Evolutionary conservation across 2,888 invertebrate genomes (phyloP).

Genomic region (Leptinotarsa peninsularis): DNA sequence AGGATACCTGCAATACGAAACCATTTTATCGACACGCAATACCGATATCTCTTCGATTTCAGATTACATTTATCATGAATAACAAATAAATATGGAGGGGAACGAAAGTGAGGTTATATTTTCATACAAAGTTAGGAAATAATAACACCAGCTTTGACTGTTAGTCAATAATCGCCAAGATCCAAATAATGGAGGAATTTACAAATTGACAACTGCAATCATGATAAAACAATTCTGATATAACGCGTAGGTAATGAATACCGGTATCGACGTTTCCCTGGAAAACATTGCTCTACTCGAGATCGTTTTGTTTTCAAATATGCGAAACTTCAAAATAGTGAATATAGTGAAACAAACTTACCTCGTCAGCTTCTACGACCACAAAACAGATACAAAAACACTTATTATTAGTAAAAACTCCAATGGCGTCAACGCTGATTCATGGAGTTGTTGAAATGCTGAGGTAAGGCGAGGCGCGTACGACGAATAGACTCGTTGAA

Average conservation of each 20-base stretch:
- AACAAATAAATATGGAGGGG: not conserved
- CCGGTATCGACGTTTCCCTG: slow-evolving; percentile 28
- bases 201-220: not conserved
- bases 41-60: slow-evolving; percentile 11
- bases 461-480: not conserved
- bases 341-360: slow-evolving; percentile 24
- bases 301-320: slow-evolving; percentile 7
- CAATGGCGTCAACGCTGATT: slow-evolving; percentile 53
- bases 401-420: slow-evolving; percentile 40
- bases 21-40: slow-evolving; percentile 39
- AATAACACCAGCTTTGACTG: too few species aligned
- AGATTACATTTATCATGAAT: not conserved
- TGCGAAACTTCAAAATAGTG: not conserved
- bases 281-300: not conserved
- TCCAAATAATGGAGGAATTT: not conserved
- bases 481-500: too few species aligned
- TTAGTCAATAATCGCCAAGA: too few species aligned
- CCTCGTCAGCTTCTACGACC: slow-evolving; percentile 24
- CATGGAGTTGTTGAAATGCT: slow-evolving; percentile 46
- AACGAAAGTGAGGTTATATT: slow-evolving; percentile 1
- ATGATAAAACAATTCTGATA: not conserved
- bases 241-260: slow-evolving; percentile 15
- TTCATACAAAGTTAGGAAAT: not conserved
- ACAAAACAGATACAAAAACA: slow-evolving; percentile 36
- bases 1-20: slow-evolving; percentile 41